A percentile compares a stretch with the other conserved stretches of the same genome.
Conservation (phyloP, 2,888 invertebrate species). For the Ptilodon capucinus region DNA sequence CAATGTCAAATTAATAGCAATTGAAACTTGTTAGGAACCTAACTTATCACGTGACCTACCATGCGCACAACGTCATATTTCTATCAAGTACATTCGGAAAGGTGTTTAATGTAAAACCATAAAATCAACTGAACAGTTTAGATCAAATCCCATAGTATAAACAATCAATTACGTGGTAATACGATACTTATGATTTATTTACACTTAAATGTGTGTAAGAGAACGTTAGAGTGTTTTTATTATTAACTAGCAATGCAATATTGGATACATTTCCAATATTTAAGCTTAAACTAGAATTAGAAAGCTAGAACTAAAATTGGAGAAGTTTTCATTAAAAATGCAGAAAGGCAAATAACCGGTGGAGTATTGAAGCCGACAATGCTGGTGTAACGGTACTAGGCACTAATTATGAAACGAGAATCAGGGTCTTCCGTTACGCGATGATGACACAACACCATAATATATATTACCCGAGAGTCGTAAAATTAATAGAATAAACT, state of each 20-base stretch:
- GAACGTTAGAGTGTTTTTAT: too few relatives aligned
- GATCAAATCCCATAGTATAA: too few relatives aligned
- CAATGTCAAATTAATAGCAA: conserved; percentile 38
- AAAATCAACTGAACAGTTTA: too few relatives aligned
- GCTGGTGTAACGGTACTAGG: conserved; percentile 72
- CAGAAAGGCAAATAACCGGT: conserved; percentile 71
- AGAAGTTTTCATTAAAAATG: conserved; percentile 55
- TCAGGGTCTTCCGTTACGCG: conserved; percentile 66
- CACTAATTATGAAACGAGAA: conserved; percentile 75
- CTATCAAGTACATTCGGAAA: too few relatives aligned
- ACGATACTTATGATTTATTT: too few relatives aligned
- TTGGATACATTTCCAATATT: too few relatives aligned
- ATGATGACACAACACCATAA: conserved; percentile 37
- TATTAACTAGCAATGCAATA: too few relatives aligned
- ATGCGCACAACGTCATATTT: background rate
- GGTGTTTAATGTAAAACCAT: too few relatives aligned
- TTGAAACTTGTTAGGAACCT: conserved; percentile 15
- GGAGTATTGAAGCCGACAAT: conserved; percentile 72
- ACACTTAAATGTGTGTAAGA: too few relatives aligned
- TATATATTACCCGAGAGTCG: conserved; percentile 39
- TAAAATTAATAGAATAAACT: conserved; percentile 13
- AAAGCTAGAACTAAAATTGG: too few relatives aligned
- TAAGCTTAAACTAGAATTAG: too few relatives aligned
- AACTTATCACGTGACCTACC: background rate
- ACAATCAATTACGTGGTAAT: too few relatives aligned